Conservation (phyloP, 92 coral and sea anemone species). For the Porites divaricata region DNA sequence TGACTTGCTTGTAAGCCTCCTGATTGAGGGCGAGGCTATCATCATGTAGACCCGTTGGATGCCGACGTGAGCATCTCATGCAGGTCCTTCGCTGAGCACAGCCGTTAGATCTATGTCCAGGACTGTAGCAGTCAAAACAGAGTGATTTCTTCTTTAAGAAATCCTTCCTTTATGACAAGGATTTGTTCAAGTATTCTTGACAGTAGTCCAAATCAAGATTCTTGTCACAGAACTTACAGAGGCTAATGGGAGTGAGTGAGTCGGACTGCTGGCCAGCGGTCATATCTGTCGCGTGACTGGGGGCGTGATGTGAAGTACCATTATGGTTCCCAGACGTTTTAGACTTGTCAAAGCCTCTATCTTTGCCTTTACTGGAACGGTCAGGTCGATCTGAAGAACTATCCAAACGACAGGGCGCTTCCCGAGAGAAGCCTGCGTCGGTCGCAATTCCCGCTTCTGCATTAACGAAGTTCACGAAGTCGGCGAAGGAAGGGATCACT, state of each 20-base stretch:
- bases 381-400: slow-evolving; percentile 5
- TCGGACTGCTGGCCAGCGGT: background rate
- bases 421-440: slow-evolving; percentile 61
- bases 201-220: slow-evolving; percentile 43
- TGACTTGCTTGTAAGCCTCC: background rate
- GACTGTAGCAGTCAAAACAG: slow-evolving; percentile 42
- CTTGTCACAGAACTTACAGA: slow-evolving; percentile 27
- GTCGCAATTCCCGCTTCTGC: slow-evolving; percentile 58
- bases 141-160: slow-evolving; percentile 32
- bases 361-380: slow-evolving; percentile 16
- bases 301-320: background rate
- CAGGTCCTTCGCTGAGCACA: slow-evolving; percentile 34
- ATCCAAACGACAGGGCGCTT: slow-evolving; percentile 47
- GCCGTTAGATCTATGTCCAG: slow-evolving; percentile 47
- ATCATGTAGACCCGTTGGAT: slow-evolving; percentile 61
- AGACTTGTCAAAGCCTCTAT: slow-evolving; percentile 18
- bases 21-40: slow-evolving; percentile 30
- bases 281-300: background rate
- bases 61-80: slow-evolving; percentile 16
- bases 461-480: slow-evolving; percentile 42
- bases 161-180: slow-evolving; percentile 25
- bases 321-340: background rate
- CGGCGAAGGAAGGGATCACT: slow-evolving; percentile 36
- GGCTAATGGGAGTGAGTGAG: background rate
- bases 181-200: slow-evolving; percentile 12